Percentiles rank a stretch among this genome's conserved stretches.
Evolutionary conservation across 1,140 invertebrate species (phyloP).

Genomic region (Chironomus striatipennis): DNA sequence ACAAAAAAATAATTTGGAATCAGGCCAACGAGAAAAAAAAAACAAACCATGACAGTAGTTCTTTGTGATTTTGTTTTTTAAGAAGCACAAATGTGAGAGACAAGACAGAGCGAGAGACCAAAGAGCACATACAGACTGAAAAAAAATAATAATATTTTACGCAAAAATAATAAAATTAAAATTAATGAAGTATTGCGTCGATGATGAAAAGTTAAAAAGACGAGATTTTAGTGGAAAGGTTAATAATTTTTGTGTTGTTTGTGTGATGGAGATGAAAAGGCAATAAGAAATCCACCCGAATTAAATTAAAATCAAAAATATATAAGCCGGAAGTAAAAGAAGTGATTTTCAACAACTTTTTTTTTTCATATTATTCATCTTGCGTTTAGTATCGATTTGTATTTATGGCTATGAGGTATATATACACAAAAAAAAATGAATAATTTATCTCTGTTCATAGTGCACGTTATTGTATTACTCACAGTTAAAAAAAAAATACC

Average conservation of each 20-base stretch:
- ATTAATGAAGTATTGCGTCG: not conserved
- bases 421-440: too few relatives aligned
- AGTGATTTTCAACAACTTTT: not conserved
- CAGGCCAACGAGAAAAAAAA: not conserved
- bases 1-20: constrained; percentile 8
- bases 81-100: not conserved
- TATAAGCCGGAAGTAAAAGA: not conserved
- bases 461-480: not conserved
- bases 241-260: not conserved
- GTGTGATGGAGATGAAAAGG: not conserved
- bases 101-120: not conserved
- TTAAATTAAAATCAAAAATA: too few relatives aligned
- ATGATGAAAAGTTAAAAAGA: not conserved
- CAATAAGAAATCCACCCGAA: not conserved
- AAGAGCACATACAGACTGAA: not conserved
- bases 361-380: not conserved
- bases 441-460: not conserved
- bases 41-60: not conserved
- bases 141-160: not conserved
- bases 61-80: not conserved
- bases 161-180: too few relatives aligned
- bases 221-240: not conserved
- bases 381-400: constrained; percentile 5
- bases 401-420: not conserved
- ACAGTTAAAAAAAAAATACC: too few relatives aligned